Conservation (phyloP, 2,888 invertebrate species). For the Plagiodera versicolora region DNA sequence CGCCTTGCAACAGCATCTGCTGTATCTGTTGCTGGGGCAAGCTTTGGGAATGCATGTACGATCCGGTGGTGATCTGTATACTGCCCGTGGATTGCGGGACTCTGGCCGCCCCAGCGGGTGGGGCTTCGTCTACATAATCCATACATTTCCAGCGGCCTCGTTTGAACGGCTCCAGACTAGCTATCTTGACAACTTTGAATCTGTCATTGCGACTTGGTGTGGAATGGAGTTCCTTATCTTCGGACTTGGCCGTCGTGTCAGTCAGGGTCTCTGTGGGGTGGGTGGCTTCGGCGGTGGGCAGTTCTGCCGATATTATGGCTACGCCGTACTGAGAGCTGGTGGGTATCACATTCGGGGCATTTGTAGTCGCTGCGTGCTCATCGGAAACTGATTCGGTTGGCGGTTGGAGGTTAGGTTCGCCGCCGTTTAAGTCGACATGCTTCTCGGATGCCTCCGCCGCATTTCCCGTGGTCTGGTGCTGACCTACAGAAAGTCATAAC, state of each 20-base stretch:
- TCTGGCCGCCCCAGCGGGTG: slow-evolving; percentile 40
- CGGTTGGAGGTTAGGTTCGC: slow-evolving; percentile 39
- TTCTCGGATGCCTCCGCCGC: slow-evolving; percentile 46
- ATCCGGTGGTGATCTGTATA: slow-evolving; percentile 41
- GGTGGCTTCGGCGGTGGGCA: slow-evolving; percentile 47
- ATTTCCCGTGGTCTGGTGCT: slow-evolving; percentile 54
- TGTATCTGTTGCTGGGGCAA: slow-evolving; percentile 56
- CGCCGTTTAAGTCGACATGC: slow-evolving; percentile 36
- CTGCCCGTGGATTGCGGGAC: slow-evolving; percentile 46
- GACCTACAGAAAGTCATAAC: slow-evolving; percentile 43
- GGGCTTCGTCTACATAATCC: slow-evolving; percentile 73
- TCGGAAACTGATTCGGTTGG: slow-evolving; percentile 39
- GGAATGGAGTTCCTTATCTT: slow-evolving; percentile 61
- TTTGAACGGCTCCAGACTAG: slow-evolving; percentile 74
- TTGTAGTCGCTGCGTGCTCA: slow-evolving; percentile 41
- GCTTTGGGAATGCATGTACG: slow-evolving; percentile 54
- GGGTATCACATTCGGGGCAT: slow-evolving; percentile 60
- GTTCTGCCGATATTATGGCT: slow-evolving; percentile 59
- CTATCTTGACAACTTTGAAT: slow-evolving; percentile 79
- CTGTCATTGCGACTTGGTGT: slow-evolving; percentile 61
- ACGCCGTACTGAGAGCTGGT: slow-evolving; percentile 68
- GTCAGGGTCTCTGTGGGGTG: slow-evolving; percentile 31
- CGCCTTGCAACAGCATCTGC: slow-evolving; percentile 53
- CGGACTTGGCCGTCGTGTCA: slow-evolving; percentile 49
- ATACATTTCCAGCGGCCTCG: slow-evolving; percentile 77